These are phyloP conservation scores for Parnassius apollo DNA, from an alignment of 2,888 invertebrate genomes.

Conservation along the genomic window DNA sequence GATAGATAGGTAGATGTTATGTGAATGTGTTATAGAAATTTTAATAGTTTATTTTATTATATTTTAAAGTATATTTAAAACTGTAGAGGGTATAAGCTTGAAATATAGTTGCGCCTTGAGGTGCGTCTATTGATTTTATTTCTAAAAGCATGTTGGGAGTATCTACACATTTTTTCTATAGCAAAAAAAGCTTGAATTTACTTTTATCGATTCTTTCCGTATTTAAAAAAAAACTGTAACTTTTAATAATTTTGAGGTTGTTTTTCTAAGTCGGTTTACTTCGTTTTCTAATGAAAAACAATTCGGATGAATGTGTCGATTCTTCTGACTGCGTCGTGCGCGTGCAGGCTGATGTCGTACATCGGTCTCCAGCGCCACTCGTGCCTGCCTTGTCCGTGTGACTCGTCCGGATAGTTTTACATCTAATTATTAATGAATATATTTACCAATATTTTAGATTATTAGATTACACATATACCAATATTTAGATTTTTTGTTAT, in stretches of 20 bases:
- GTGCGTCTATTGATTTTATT: slow-evolving; percentile 36
- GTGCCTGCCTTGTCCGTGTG: slow-evolving; percentile 18
- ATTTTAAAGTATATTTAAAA: slow-evolving; percentile 45
- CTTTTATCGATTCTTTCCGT: too few species aligned
- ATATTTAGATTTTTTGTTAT: too few species aligned
- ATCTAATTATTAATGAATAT: too few species aligned
- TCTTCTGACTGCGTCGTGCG: not conserved
- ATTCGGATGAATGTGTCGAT: slow-evolving; percentile 1
- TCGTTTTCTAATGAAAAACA: not conserved
- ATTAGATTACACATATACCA: too few species aligned
- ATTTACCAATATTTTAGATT: too few species aligned
- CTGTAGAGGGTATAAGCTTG: slow-evolving; percentile 61
- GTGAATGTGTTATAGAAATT: slow-evolving; percentile 48
- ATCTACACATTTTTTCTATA: slow-evolving; percentile 34
- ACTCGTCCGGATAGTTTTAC: slow-evolving; percentile 3
- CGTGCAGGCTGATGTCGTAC: not conserved
- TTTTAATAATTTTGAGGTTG: not conserved
- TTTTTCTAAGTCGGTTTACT: too few species aligned
- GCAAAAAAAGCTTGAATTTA: too few species aligned
- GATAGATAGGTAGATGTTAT: slow-evolving; percentile 77
- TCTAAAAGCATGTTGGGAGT: slow-evolving; percentile 43
- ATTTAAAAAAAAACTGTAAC: not conserved
- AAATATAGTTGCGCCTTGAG: slow-evolving; percentile 37
- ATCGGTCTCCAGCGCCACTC: not conserved
- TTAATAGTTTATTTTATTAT: slow-evolving; percentile 39